phyloP scores from a whole-genome alignment of 2,888 invertebrate genomes.

The Luffia ferchaultella region DNA sequence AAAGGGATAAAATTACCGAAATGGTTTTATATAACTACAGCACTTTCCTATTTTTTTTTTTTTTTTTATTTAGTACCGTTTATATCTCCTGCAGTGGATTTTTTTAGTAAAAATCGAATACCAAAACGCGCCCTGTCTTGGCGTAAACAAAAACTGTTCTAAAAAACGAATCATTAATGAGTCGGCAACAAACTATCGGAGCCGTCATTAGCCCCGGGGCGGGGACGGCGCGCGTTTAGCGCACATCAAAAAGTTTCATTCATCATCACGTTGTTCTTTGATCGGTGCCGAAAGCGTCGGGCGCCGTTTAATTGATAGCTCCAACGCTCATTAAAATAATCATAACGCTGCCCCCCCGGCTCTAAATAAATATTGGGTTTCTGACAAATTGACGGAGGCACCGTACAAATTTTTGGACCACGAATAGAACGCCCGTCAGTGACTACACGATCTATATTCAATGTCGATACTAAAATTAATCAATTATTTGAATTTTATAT shows the following conservation, averaged over 20 bases:
- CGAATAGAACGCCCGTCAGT: constrained; percentile 2
- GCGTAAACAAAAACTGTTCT: too few species aligned
- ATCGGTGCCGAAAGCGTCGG: neutral
- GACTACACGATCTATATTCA: too few species aligned
- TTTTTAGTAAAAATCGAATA: too few species aligned
- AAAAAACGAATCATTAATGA: neutral
- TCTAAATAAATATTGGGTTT: constrained; percentile 46
- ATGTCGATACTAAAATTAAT: too few species aligned
- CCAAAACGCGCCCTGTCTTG: too few species aligned
- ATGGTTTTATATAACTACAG: too few species aligned
- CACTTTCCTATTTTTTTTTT: too few species aligned
- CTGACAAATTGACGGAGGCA: constrained; percentile 50
- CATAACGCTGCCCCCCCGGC: constrained; percentile 28
- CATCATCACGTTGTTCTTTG: constrained; percentile 17
- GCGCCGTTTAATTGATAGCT: constrained; percentile 3
- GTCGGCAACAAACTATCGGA: neutral
- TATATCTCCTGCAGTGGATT: too few species aligned
- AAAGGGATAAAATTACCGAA: too few species aligned
- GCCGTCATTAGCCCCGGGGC: neutral
- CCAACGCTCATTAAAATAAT: constrained; percentile 42
- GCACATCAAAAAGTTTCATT: constrained; percentile 29
- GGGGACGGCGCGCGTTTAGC: constrained; percentile 11
- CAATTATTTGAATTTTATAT: too few species aligned
- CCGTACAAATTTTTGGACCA: constrained; percentile 21
- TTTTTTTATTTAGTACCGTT: too few species aligned